Base-by-base conservation (phyloP, 2,797 vertebrate genomes). In the Kryptolebias ocellatus region DNA sequence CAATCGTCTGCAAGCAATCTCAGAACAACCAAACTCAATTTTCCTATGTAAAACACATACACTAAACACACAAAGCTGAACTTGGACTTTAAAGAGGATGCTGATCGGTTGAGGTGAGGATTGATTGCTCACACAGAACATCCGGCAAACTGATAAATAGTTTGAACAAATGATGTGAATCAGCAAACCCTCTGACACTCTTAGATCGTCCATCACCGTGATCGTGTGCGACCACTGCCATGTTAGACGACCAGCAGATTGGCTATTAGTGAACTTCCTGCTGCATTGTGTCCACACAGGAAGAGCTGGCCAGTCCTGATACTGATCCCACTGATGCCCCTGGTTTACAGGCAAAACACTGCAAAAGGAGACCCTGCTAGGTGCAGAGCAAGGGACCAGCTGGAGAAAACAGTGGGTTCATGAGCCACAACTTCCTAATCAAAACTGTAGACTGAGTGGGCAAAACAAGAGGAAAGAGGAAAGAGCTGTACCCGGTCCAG, bases 271-370 rank as follows among this genome's bases (percentile, higher is more conserved):
- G 55, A 84, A 92, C 92, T 94, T 95, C 94, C 94, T 93, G 86
- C 87, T 81, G 79, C 88, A 90, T 90, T 91, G 92, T 92, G 87
- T 93, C 90, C 82, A 76, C 88, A 90, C 91, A 94, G 94, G 94
- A 95, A 94, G 90, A 80, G 82, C 93, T 94, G 92, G 88, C 81
- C 78, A 53, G 83, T 67, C 72, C 93, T 93, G 94, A 95, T 94
- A 95, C 79, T 75, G 87, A 90, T 89, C 83, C 85, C 64, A 74
- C 77, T 52, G 76, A 90, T 87, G 83, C 76, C 76, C 73, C 75
- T 60, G 78, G 70, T 78, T 82, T 81, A 78, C 67, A 51, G 29
- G 70, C 78, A 79, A 83, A 89, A 84, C 83, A 81, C 60, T 9
- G 78, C 56, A 49, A 76, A 79, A 58, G 52, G 76, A 74, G 74